Percentiles rank a stretch among this genome's conserved stretches.
phyloP scores from a whole-genome alignment of 2,888 invertebrate genomes.

The Plutella xylostella region DNA sequence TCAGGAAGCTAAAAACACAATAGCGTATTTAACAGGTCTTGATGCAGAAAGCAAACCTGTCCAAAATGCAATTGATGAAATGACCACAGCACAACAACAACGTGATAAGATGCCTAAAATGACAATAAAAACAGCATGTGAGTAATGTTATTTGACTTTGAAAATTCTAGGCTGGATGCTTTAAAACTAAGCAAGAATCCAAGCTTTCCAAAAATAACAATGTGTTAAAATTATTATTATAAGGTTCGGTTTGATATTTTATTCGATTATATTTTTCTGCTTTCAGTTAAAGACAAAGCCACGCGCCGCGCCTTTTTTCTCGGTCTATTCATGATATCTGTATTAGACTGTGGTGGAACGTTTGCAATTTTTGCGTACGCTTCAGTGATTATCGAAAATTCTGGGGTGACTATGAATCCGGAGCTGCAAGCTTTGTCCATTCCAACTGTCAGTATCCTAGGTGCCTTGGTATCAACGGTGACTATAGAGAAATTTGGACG shows the following conservation, averaged over 20 bases:
- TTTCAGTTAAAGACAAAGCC: slow-evolving; percentile 10
- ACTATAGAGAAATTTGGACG: slow-evolving; percentile 12
- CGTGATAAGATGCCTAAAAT: slow-evolving; percentile 8
- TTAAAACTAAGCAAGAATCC: too few relatives aligned
- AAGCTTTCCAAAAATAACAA: too few relatives aligned
- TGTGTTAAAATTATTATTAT: too few relatives aligned
- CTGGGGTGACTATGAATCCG: slow-evolving; percentile 9
- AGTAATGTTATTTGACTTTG: too few relatives aligned
- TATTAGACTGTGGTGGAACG: slow-evolving; percentile 8
- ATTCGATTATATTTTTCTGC: neutral
- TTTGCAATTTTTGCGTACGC: slow-evolving; percentile 13
- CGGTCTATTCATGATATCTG: slow-evolving; percentile 9
- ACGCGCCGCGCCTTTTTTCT: slow-evolving; percentile 6
- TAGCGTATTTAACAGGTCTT: slow-evolving; percentile 8
- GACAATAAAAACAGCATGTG: slow-evolving; percentile 8
- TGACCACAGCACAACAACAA: slow-evolving; percentile 8
- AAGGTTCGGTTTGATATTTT: too few relatives aligned
- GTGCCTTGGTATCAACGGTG: slow-evolving; percentile 5
- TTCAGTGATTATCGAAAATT: slow-evolving; percentile 8
- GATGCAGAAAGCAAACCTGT: slow-evolving; percentile 7
- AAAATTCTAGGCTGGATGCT: too few relatives aligned
- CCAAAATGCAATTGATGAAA: neutral
- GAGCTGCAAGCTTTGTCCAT: slow-evolving; percentile 11
- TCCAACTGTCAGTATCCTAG: slow-evolving; percentile 11
- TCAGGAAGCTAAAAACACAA: slow-evolving; percentile 10